Evolutionary conservation across 2,888 invertebrate genomes (phyloP).

Genomic region (Marasmarcha lunaedactyla): DNA sequence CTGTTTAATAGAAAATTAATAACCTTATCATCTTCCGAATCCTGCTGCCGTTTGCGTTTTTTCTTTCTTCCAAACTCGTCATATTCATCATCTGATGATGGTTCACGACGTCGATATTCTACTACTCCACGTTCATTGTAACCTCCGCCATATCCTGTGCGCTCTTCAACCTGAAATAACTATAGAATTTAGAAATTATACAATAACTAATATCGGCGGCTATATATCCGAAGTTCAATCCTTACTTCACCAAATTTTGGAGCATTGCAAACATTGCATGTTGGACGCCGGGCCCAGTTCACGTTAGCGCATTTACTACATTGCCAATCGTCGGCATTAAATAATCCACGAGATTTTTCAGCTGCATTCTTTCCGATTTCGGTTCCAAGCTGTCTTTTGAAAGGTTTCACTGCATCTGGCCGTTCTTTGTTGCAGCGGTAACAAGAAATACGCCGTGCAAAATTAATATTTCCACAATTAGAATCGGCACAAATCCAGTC

Average conservation of each 20-base stretch:
- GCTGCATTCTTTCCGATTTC: conserved; percentile 99
- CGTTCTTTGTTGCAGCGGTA: conserved; percentile 90
- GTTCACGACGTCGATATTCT: conserved; percentile 90
- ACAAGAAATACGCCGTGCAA: conserved; percentile 89
- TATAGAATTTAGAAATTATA: too few relatives aligned
- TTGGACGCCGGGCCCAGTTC: conserved; percentile 96
- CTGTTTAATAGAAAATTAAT: not conserved
- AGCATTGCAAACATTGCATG: conserved; percentile 98
- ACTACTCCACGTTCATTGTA: conserved; percentile 97
- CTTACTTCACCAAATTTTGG: conserved; percentile 96
- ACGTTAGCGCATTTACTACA: conserved; percentile 99
- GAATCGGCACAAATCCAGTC: conserved; percentile 77
- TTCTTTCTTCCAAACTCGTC: conserved; percentile 89
- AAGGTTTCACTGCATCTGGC: conserved; percentile 40
- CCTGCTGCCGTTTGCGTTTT: conserved; percentile 66
- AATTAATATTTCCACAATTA: conserved; percentile 94
- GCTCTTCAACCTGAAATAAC: conserved; percentile 72
- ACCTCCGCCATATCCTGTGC: conserved; percentile 87
- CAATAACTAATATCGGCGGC: not conserved
- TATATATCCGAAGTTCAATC: not conserved
- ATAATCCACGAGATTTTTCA: conserved; percentile 96
- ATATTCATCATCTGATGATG: conserved; percentile 93
- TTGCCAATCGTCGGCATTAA: conserved; percentile 99
- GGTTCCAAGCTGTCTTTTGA: conserved; percentile 87
- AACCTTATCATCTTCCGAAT: not conserved